Evolutionary conservation across 2,888 invertebrate species (phyloP).

Genomic region (Augochlorella aurata): DNA sequence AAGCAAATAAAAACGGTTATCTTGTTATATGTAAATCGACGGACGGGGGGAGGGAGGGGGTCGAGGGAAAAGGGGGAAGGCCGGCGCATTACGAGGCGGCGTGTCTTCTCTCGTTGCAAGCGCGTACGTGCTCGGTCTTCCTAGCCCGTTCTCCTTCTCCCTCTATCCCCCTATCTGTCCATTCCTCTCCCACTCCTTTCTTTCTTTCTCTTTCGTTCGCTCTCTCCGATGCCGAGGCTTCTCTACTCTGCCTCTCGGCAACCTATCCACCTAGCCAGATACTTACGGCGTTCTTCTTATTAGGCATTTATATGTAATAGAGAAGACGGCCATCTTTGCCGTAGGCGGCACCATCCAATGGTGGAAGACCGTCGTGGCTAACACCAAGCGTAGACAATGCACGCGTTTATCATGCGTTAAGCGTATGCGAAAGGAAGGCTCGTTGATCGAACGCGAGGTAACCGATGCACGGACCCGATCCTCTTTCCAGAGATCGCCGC

Average conservation of each 20-base stretch:
- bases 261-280: slow-evolving; percentile 58
- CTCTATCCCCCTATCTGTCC: not conserved
- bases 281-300: slow-evolving; percentile 72
- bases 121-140: slow-evolving; percentile 53
- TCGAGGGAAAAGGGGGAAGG: slow-evolving; percentile 24
- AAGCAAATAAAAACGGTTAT: slow-evolving; percentile 76
- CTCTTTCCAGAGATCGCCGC: slow-evolving; percentile 38
- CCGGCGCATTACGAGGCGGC: slow-evolving; percentile 68
- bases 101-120: slow-evolving; percentile 55
- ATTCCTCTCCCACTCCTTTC: not conserved
- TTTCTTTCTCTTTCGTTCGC: not conserved
- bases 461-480: slow-evolving; percentile 32
- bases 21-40: slow-evolving; percentile 80
- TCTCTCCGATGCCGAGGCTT: slow-evolving; percentile 25
- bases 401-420: slow-evolving; percentile 71
- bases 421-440: slow-evolving; percentile 52
- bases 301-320: slow-evolving; percentile 74
- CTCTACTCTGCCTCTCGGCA: slow-evolving; percentile 34
- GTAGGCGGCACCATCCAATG: slow-evolving; percentile 67
- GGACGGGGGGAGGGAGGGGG: slow-evolving; percentile 29
- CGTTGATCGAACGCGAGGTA: slow-evolving; percentile 42
- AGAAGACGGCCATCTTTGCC: slow-evolving; percentile 71
- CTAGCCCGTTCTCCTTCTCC: slow-evolving; percentile 9
- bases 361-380: slow-evolving; percentile 44
- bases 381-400: slow-evolving; percentile 65